Percentiles rank a stretch among this genome's conserved stretches.
Evolutionary conservation across 2,113 vertebrate genomes (phyloP).

Genomic region (Axis porcinus): DNA sequence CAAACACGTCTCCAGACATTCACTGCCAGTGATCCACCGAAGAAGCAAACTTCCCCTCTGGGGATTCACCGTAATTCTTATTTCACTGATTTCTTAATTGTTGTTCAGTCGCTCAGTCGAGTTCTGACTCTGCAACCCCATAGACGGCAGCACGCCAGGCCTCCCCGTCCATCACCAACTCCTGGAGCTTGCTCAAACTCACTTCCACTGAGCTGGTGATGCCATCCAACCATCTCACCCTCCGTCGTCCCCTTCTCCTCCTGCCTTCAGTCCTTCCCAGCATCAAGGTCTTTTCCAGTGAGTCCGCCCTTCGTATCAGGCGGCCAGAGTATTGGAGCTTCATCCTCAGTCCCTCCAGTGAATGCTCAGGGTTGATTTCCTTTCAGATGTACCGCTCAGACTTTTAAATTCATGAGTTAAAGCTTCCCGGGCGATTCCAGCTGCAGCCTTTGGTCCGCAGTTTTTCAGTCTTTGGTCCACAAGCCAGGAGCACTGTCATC

Average conservation of each 20-base stretch:
- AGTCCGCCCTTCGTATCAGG: rapidly evolving
- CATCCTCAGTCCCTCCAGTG: not conserved
- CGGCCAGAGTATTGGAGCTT: not conserved
- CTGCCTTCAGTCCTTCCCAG: not conserved
- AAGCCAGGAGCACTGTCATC: rapidly evolving
- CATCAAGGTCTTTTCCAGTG: not conserved
- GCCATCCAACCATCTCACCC: not conserved
- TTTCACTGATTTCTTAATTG: not conserved
- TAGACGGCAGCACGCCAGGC: rapidly evolving
- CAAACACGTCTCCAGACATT: not conserved
- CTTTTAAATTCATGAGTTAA: rapidly evolving
- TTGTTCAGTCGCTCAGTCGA: rapidly evolving
- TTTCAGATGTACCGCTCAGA: rapidly evolving
- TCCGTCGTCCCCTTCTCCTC: rapidly evolving
- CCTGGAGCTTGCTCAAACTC: not conserved
- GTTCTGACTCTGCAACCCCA: not conserved
- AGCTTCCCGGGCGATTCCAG: rapidly evolving
- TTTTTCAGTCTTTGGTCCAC: rapidly evolving
- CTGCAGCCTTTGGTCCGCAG: not conserved
- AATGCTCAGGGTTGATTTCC: not conserved
- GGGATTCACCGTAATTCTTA: not conserved
- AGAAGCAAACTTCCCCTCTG: rapidly evolving
- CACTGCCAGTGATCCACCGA: rapidly evolving
- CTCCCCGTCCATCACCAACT: not conserved
- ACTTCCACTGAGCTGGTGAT: not conserved